Base-by-base conservation (phyloP, 2,888 invertebrate species). In the Andrena bucephala region DNA sequence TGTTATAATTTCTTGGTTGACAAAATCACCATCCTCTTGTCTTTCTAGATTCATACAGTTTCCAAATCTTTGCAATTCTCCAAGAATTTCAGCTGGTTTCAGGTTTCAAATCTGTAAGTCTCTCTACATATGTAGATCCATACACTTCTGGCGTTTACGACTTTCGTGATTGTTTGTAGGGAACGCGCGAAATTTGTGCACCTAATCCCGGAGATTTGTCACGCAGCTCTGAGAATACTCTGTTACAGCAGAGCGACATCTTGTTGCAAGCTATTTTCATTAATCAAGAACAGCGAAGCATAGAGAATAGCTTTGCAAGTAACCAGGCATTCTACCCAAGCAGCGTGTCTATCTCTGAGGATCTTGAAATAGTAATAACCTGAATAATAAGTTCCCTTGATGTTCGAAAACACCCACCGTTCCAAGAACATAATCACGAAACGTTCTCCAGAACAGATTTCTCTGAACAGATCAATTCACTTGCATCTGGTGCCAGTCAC, bases 151-250 rank as follows among this genome's bases (percentile, higher is more conserved):
- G 4, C 13, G 13, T 57, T 57, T 3, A 57, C 57, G 62, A 27
- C 29, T 62, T 31, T 31, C 31, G 27, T 8, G 60, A 62, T 31
- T 33, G 16, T 31, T 60, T 31, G 8, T 60, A 33, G 33, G 31
- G n/a, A 7, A 31, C 16, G 7, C n/a, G n/a, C 16, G n/a, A 31
- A 33, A 60, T 60, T 60, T 60, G 31, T 33, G 31, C 33, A 33
- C 16, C 31, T 31, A 60, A 60, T 60, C 16, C 60, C 7, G n/a
- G 60, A n/a, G 60, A 60, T 31, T 60, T 31, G 31, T 60, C 60
- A 10, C 24, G 57, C n/a, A 62, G 59, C 57, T 57, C 59, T 3
- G 20, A 24, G n/a, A n/a, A 31, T 60, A n/a, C 31, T 60, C 31
- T n/a, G 60, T 60, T 60, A 60, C 33, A n/a, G 8, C n/a, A n/a